A percentile compares a stretch with the other conserved stretches of the same genome.
Conservation (phyloP, 2,113 vertebrate genomes). For the Vidua chalybeata region DNA sequence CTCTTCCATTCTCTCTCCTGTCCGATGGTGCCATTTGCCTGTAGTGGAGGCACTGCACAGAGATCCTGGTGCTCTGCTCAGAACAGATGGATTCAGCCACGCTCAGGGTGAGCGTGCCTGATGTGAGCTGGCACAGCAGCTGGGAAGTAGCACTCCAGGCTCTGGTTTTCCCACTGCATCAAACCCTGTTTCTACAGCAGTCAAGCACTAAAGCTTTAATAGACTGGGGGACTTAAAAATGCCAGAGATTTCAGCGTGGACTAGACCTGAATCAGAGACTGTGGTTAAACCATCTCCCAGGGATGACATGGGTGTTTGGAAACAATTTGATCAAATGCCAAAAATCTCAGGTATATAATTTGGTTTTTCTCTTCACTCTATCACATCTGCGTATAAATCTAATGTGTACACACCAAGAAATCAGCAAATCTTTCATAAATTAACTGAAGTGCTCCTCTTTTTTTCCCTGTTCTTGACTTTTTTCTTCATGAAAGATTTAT, state of each 20-base stretch:
- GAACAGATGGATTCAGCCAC: not conserved
- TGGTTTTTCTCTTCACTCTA: not conserved
- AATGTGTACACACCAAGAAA: not conserved
- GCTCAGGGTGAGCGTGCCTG: not conserved
- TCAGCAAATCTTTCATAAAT: not conserved
- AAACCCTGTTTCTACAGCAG: not conserved
- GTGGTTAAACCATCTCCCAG: not conserved
- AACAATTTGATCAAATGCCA: not conserved
- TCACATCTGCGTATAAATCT: not conserved
- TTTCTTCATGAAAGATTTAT: not conserved
- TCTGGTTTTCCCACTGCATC: not conserved
- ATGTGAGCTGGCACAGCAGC: no score
- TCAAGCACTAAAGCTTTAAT: not conserved
- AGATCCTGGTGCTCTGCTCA: rapidly evolving
- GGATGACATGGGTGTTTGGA: not conserved
- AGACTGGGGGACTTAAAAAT: not conserved
- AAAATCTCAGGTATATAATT: not conserved
- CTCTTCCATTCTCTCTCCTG: not conserved
- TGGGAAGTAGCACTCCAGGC: not conserved
- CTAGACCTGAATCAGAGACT: not conserved
- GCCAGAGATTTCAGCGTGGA: not conserved
- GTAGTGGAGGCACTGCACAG: rapidly evolving
- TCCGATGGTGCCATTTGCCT: not conserved
- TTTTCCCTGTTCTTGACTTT: not conserved
- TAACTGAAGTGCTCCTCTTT: not conserved